phyloP scores from a whole-genome alignment of 2,113 vertebrate species.

The Symphodus melops region DNA sequence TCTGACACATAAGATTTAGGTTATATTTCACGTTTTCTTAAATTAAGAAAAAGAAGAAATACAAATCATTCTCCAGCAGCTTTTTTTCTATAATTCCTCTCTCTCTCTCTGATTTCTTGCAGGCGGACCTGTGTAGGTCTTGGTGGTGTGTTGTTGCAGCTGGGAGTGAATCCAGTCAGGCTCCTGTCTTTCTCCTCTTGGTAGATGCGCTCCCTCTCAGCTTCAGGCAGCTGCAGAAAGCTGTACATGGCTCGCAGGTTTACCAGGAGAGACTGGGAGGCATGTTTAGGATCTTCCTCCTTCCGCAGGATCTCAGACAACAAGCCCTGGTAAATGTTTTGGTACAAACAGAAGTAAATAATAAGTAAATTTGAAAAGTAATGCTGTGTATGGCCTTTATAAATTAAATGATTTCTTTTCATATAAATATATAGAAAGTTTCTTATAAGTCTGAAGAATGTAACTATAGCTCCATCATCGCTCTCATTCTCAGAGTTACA shows the following conservation, averaged over 20 bases:
- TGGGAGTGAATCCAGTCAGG: constrained; percentile 91
- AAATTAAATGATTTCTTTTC: too few species aligned
- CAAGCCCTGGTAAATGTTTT: constrained; percentile 86
- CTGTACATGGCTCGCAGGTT: constrained; percentile 98
- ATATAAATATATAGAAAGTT: too few species aligned
- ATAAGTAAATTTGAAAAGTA: background rate
- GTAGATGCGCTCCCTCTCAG: constrained; percentile 95
- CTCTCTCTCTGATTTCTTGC: background rate
- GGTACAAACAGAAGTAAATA: constrained; percentile 3
- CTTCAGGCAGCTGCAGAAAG: constrained; percentile 97
- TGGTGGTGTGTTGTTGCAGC: constrained; percentile 92
- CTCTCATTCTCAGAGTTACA: constrained; percentile 24
- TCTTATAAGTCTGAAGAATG: constrained; percentile 9
- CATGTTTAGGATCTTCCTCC: constrained; percentile 97
- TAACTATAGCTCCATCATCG: background rate
- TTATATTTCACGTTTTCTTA: too few species aligned
- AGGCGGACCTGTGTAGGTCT: constrained; percentile 90
- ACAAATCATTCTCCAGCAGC: too few species aligned
- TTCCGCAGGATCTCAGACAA: constrained; percentile 98
- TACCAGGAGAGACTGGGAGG: constrained; percentile 97
- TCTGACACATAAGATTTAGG: too few species aligned
- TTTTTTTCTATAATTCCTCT: background rate
- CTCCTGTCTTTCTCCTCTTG: constrained; percentile 98
- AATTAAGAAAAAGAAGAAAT: too few species aligned
- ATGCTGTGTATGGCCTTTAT: background rate